phyloP scores from a whole-genome alignment of 2,797 vertebrate genomes.

The Rhinichthys osculus region DNA sequence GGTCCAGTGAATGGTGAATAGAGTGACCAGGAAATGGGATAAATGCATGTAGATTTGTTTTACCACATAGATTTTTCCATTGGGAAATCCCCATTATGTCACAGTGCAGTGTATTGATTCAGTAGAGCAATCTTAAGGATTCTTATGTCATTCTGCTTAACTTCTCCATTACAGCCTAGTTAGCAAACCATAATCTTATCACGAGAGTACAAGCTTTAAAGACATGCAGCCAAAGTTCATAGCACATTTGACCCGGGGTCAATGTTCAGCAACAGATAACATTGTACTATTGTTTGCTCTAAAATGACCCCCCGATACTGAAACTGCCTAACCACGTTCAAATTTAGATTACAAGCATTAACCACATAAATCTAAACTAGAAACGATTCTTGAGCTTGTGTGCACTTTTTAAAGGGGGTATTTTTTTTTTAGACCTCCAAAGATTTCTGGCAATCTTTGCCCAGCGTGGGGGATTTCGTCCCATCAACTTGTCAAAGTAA shows the following conservation, averaged over 20 bases:
- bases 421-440: neutral
- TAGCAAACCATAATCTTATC: conserved; percentile 41
- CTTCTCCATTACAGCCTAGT: conserved; percentile 20
- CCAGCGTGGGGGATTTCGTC: neutral
- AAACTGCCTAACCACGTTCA: neutral
- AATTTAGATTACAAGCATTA: neutral
- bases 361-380: neutral
- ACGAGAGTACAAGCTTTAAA: conserved; percentile 11
- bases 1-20: neutral
- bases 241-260: neutral
- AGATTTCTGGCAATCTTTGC: conserved; percentile 15
- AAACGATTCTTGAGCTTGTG: neutral
- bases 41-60: neutral
- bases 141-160: neutral
- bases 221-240: conserved; percentile 6
- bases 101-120: neutral
- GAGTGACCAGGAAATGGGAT: neutral
- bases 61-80: neutral
- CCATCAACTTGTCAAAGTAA: neutral
- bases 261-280: neutral
- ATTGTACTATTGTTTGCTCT: neutral
- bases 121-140: neutral
- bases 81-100: neutral
- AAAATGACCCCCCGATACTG: no score
- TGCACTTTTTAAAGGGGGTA: neutral